A percentile compares a stretch with the other conserved stretches of the same genome.
Evolutionary conservation across 1,140 invertebrate genomes (phyloP).

Genomic region (Lethrus apterus): DNA sequence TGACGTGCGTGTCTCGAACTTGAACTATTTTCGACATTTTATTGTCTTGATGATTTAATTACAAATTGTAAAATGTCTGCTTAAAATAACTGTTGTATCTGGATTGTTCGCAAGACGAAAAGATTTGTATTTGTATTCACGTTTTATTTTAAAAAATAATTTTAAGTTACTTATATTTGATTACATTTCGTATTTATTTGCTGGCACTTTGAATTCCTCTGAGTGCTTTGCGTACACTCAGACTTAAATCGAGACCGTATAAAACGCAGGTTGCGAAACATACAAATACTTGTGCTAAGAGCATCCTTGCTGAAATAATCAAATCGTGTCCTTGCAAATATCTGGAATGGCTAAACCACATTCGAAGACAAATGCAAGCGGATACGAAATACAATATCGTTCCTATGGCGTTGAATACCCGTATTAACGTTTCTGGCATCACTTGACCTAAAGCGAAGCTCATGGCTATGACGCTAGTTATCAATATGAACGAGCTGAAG

Average conservation of each 20-base stretch:
- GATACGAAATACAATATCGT: conserved; percentile 11
- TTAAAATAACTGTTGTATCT: too few relatives aligned
- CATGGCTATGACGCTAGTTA: conserved; percentile 22
- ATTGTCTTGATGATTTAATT: not conserved
- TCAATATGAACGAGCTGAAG: conserved; percentile 22
- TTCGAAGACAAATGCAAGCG: conserved; percentile 6
- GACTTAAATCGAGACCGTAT: conserved; percentile 22
- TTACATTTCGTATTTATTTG: too few relatives aligned
- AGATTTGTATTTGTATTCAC: too few relatives aligned
- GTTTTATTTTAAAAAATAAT: too few relatives aligned
- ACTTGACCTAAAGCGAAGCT: conserved; percentile 20
- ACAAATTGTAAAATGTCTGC: conserved; percentile 8
- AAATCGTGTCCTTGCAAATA: not conserved
- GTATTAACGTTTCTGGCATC: conserved; percentile 17
- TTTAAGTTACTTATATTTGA: too few relatives aligned
- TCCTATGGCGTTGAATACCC: conserved; percentile 8
- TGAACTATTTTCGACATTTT: conserved; percentile 5
- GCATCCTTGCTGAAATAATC: conserved; percentile 11
- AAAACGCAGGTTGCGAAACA: conserved; percentile 19
- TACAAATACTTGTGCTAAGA: conserved; percentile 16
- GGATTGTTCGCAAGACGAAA: too few relatives aligned
- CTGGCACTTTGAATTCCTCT: too few relatives aligned
- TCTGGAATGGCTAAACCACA: conserved; percentile 10
- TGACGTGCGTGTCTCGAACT: too few relatives aligned
- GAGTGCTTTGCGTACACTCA: conserved; percentile 20